phyloP scores from a whole-genome alignment of 2,888 invertebrate genomes.

The Eretmocerus hayati region DNA sequence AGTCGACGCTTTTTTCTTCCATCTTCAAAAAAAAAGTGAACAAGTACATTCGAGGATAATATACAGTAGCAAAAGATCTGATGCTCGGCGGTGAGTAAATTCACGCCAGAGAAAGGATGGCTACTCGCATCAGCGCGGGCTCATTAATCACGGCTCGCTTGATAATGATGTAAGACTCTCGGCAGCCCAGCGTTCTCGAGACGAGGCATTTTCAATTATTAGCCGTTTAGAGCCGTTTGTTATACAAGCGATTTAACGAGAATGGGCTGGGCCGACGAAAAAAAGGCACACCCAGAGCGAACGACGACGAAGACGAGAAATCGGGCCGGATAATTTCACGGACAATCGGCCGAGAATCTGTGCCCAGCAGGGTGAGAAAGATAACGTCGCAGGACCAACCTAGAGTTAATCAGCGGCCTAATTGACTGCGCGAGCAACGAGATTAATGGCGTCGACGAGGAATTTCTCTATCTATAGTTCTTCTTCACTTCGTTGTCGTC shows the following conservation, averaged over 20 bases:
- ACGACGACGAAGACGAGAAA: slow-evolving; percentile 15
- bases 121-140: too few species aligned
- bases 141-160: slow-evolving; percentile 23
- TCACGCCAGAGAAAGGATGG: too few species aligned
- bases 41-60: too few species aligned
- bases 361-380: slow-evolving; percentile 3
- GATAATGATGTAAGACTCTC: slow-evolving; percentile 21
- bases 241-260: slow-evolving; percentile 25
- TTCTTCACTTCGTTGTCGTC: background rate
- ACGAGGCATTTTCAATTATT: slow-evolving; percentile 24
- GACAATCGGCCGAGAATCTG: slow-evolving; percentile 32
- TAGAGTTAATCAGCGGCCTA: slow-evolving; percentile 22
- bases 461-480: background rate
- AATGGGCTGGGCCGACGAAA: slow-evolving; percentile 5
- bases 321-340: slow-evolving; percentile 36
- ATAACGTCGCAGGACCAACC: slow-evolving; percentile 16
- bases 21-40: too few species aligned
- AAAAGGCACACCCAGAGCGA: background rate
- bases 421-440: slow-evolving; percentile 21
- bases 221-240: slow-evolving; percentile 24
- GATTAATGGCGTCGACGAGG: slow-evolving; percentile 20
- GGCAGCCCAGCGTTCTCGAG: slow-evolving; percentile 4
- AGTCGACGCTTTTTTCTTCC: too few species aligned
- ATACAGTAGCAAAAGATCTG: too few species aligned
- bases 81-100: too few species aligned